Evolutionary conservation across 2,888 invertebrate genomes (phyloP), one percentile per base, ranked within the genome.

Genomic region (Tromatobia lineatoria): DNA sequence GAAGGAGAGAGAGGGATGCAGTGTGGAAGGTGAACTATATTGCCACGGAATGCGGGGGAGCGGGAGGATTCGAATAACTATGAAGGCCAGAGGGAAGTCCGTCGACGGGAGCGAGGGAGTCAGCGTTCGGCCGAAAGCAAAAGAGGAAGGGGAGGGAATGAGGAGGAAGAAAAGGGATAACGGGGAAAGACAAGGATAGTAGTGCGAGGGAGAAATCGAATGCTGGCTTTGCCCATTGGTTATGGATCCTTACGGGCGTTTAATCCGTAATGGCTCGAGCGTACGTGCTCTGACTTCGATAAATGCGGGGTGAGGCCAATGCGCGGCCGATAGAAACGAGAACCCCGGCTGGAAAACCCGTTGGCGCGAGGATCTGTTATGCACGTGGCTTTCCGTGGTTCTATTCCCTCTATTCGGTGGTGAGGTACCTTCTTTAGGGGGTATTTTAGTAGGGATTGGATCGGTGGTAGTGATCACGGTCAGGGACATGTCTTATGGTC

Each of bases 181-280:
- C 50, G 67, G 66, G 50, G 59, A 73, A 75, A 73, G 70, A n/a
- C n/a, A 50, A 52, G 70, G 82, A 74, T 59, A 47, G 29, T 29
- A 61, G 47, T 42, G n/a, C 50, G 18, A 75, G 50, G 7, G 69
- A 71, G 77, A 69, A 59, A 67, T 38, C 20, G 47, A 50, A 13
- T 71, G 64, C 64, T 71, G 71, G 81, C 80, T 75, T 84, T 79
- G 73, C 80, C 82, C 86, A 87, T 87, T 86, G 89, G 88, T 87
- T 88, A 87, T 87, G 89, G 89, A 89, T 88, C 89, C 85, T 88
- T 88, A 89, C 88, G 87, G 88, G 85, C 88, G 88, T 89, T 89
- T 89, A 89, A 89, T 89, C 88, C 87, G 87, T 88, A 88, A 88
- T 87, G 87, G 88, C 83, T 83, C 75, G 83, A 85, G 81, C 85